Conservation (phyloP, 2,797 vertebrate species). For the Remorina albescens region DNA sequence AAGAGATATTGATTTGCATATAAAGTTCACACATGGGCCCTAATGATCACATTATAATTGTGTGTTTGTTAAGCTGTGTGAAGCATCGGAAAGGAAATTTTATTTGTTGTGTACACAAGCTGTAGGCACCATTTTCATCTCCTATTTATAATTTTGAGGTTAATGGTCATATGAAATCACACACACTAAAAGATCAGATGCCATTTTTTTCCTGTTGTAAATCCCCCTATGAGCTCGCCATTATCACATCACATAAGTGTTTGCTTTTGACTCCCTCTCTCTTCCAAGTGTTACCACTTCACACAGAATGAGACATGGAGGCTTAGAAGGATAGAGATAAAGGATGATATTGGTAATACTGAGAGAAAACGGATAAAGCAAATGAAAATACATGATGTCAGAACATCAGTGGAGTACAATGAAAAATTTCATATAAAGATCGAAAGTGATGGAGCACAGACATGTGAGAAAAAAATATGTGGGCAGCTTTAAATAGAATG, state of each 20-base stretch:
- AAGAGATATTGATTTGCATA: conserved; percentile 74
- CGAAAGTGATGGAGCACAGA: conserved; percentile 27
- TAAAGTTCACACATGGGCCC: conserved; percentile 68
- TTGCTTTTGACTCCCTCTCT: conserved; percentile 65
- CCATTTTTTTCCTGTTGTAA: conserved; percentile 13
- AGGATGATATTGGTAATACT: conserved; percentile 24
- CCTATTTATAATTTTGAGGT: conserved; percentile 44
- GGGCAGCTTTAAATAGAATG: conserved; percentile 75
- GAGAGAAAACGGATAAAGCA: conserved; percentile 32
- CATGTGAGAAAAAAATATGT: conserved; percentile 13
- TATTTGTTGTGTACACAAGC: conserved; percentile 46
- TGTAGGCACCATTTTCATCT: conserved; percentile 45
- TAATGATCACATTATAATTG: conserved; percentile 70
- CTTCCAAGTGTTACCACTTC: conserved; percentile 55
- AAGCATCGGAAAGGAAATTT: conserved; percentile 34
- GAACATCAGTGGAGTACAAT: conserved; percentile 13
- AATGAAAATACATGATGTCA: conserved; percentile 37
- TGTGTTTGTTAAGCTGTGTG: conserved; percentile 57
- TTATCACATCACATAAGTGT: conserved; percentile 54
- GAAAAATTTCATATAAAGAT: conserved; percentile 22
- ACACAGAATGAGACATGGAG: conserved; percentile 33
- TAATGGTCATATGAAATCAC: conserved; percentile 46
- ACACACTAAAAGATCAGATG: conserved; percentile 19
- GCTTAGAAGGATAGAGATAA: conserved; percentile 14
- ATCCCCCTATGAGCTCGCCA: conserved; percentile 39